These are phyloP conservation scores for Eubucco bourcierii DNA, from an alignment of 2,113 vertebrate species.

Conservation along the genomic window DNA sequence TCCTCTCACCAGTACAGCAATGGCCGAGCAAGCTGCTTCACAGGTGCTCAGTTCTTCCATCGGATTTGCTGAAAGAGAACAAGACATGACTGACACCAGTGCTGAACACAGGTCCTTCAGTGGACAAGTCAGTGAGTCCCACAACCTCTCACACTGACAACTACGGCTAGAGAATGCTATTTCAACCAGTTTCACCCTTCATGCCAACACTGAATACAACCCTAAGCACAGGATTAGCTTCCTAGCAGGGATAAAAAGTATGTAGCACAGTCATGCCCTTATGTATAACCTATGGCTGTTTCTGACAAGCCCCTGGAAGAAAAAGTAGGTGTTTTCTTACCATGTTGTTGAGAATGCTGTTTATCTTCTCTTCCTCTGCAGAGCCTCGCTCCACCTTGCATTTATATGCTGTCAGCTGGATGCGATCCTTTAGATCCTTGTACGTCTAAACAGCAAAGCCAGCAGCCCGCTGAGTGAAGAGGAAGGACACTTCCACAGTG, in stretches of 20 bases:
- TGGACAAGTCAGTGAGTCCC: not conserved
- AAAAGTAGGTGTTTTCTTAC: slow-evolving; percentile 70
- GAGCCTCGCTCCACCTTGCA: slow-evolving; percentile 87
- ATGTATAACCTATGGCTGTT: rapidly evolving
- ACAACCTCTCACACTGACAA: not conserved
- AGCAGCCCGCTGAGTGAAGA: not conserved
- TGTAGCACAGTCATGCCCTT: not conserved
- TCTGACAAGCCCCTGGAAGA: not conserved
- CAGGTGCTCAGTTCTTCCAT: slow-evolving; percentile 90
- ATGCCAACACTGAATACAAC: not conserved
- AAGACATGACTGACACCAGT: not conserved
- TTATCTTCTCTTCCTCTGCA: slow-evolving; percentile 86
- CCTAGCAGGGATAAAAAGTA: not conserved
- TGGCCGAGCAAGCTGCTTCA: not conserved
- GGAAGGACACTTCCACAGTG: not conserved
- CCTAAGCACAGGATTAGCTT: not conserved
- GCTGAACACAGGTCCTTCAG: not conserved
- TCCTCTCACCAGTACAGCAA: slow-evolving; percentile 35
- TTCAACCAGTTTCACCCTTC: not conserved
- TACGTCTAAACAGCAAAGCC: slow-evolving; percentile 80
- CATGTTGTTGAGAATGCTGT: slow-evolving; percentile 82
- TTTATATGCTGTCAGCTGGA: slow-evolving; percentile 85
- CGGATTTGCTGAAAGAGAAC: slow-evolving; percentile 87
- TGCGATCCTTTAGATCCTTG: slow-evolving; percentile 91
- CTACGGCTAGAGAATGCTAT: not conserved